phyloP scores from a whole-genome alignment of 2,113 vertebrate species.

The Orycteropus afer region DNA sequence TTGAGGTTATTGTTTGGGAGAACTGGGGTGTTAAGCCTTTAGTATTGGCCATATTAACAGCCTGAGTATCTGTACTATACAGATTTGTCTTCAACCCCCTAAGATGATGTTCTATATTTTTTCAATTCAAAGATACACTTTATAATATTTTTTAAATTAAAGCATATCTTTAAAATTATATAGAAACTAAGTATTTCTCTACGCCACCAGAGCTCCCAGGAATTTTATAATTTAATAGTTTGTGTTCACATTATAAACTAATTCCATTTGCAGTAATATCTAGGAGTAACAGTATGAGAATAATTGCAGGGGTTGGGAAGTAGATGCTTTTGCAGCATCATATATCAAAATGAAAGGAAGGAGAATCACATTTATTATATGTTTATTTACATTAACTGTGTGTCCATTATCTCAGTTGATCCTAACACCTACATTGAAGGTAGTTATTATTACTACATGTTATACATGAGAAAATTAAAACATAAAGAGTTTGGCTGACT shows the following conservation, averaged over 20 bases:
- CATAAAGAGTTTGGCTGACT: neutral
- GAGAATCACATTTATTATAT: constrained; percentile 18
- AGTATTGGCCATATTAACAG: neutral
- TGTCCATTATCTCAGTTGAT: constrained; percentile 19
- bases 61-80: neutral
- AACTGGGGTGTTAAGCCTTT: neutral
- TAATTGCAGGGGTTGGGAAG: neutral
- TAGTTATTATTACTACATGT: neutral
- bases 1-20: neutral
- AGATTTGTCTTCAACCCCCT: neutral
- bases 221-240: constrained; percentile 24
- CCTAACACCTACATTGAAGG: constrained; percentile 32
- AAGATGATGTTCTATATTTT: constrained; percentile 27
- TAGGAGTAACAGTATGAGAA: constrained; percentile 23
- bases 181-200: too few species aligned
- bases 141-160: constrained; percentile 55
- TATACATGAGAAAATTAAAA: constrained; percentile 49
- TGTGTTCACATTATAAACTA: constrained; percentile 10
- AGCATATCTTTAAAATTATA: neutral
- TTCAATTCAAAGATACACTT: constrained; percentile 19
- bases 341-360: neutral
- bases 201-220: too few species aligned
- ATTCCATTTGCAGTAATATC: neutral
- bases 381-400: neutral
- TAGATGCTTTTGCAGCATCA: neutral